These are phyloP conservation scores for Chalcosyrphus nemorum DNA, from an alignment of 2,888 invertebrate genomes.

Conservation along the genomic window DNA sequence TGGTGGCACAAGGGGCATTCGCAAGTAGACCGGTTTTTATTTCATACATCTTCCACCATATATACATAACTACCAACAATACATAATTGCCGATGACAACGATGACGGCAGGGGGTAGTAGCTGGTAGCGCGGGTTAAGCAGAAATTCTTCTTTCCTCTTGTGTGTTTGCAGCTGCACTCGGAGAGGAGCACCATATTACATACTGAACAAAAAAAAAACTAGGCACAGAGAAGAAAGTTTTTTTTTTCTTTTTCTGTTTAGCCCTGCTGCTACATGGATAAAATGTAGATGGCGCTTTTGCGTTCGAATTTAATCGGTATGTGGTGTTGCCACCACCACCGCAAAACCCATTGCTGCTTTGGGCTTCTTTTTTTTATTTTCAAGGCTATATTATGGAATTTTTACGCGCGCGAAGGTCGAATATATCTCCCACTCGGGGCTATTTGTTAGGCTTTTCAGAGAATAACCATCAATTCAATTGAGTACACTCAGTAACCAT, in stretches of 20 bases:
- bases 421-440: background rate
- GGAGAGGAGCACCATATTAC: conserved; percentile 12
- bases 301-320: background rate
- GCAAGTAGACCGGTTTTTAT: conserved; percentile 70
- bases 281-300: conserved; percentile 44
- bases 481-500: background rate
- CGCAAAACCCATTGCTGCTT: background rate
- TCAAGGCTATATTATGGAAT: conserved; percentile 35
- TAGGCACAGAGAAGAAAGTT: conserved; percentile 12
- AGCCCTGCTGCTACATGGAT: conserved; percentile 6
- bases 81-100: conserved; percentile 66
- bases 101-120: conserved; percentile 38
- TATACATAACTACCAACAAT: conserved; percentile 44
- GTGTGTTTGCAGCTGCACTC: conserved; percentile 60
- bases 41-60: conserved; percentile 63
- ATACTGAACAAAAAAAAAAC: conserved; percentile 27
- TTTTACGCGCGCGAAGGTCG: background rate
- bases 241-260: no score
- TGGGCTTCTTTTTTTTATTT: background rate
- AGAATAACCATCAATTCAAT: background rate
- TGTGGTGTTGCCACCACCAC: conserved; percentile 25
- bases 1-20: conserved; percentile 54
- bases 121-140: conserved; percentile 22
- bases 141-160: conserved; percentile 45
- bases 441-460: background rate